Conservation (phyloP, 2,113 vertebrate genomes). For the sheep (Ovis aries) region ARS-UI_Ramb_v3.0 NC_056055.1:116231501-116232000, state of each 20-base stretch:
- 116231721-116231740: too few relatives aligned
- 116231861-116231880: neutral
- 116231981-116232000: rapidly evolving
- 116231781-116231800: neutral
- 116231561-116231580: neutral
- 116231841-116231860: neutral
- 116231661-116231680: neutral
- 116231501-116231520: neutral
- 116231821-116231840: rapidly evolving
- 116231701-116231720: neutral
- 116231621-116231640: neutral
- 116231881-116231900: neutral
- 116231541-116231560: neutral
- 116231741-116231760: rapidly evolving
- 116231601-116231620: neutral
- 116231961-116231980: neutral
- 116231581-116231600: neutral
- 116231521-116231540: neutral
- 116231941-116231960: neutral
- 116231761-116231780: neutral
- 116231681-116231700: neutral
- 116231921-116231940: neutral
- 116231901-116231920: neutral
- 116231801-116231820: neutral
- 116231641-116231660: neutral